A percentile compares a stretch with the other conserved stretches of the same genome.
Conservation (phyloP, 2,888 invertebrate genomes). For the Disparrhopalites patrizii region DNA sequence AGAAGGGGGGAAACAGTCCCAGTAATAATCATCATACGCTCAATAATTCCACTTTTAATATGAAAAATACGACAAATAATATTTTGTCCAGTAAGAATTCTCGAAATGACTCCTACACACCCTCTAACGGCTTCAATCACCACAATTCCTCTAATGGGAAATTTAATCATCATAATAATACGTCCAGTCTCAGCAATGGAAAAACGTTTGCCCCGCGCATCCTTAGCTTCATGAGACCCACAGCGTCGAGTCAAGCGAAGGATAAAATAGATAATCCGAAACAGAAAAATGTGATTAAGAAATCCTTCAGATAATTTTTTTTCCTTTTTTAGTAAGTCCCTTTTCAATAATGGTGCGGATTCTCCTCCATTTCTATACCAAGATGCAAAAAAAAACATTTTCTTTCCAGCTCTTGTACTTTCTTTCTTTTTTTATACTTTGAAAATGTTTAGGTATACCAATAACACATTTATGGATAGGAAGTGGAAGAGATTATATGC, state of each 20-base stretch:
- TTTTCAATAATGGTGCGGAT: no score
- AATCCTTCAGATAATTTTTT: conserved; percentile 35
- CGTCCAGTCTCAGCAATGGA: conserved; percentile 51
- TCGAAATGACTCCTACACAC: conserved; percentile 49
- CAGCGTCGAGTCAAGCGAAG: conserved; percentile 76
- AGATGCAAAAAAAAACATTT: no score
- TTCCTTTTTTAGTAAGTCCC: neutral
- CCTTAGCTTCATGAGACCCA: conserved; percentile 81
- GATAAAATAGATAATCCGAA: conserved; percentile 51
- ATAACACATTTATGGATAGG: no score
- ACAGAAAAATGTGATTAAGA: conserved; percentile 24
- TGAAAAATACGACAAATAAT: conserved; percentile 6
- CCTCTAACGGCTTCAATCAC: conserved; percentile 50
- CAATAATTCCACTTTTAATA: conserved; percentile 3
- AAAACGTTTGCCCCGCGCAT: conserved; percentile 43
- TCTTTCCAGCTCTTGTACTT: no score
- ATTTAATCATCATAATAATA: conserved; percentile 55
- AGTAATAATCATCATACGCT: no score
- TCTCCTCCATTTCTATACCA: neutral
- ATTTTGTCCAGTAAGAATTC: conserved; percentile 18
- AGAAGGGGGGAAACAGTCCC: conserved; percentile 17
- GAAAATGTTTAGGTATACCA: no score
- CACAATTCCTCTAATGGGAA: conserved; percentile 51
- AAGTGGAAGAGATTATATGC: no score
- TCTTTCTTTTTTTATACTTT: no score